A percentile compares a stretch with the other conserved stretches of the same genome.
Conservation (phyloP, 2,113 vertebrate species). For the Psammodynastes pulverulentus region DNA sequence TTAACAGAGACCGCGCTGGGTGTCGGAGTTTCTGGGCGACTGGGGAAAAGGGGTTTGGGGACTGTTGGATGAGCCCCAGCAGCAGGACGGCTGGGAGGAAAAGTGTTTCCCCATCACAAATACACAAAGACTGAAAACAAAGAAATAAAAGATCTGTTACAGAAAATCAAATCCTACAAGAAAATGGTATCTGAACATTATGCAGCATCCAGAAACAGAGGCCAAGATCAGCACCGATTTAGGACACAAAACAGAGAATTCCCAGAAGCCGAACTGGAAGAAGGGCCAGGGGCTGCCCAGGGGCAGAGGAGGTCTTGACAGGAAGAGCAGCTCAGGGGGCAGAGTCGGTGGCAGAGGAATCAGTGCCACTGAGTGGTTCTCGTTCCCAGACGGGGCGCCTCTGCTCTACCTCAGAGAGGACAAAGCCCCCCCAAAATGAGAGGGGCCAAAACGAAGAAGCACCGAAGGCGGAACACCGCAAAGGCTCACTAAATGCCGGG, state of each 20-base stretch:
- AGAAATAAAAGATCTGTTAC: not conserved
- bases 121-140: not conserved
- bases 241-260: not conserved
- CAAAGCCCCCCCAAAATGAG: not conserved
- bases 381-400: not conserved
- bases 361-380: too few relatives aligned
- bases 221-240: not conserved
- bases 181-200: not conserved
- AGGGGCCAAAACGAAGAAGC: not conserved
- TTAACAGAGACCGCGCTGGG: not conserved
- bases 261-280: not conserved
- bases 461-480: not conserved
- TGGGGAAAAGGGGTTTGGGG: not conserved
- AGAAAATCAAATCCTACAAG: not conserved
- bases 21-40: not conserved
- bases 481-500: not conserved
- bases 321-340: not conserved
- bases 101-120: not conserved
- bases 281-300: not conserved
- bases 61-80: not conserved
- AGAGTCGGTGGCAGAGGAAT: not conserved
- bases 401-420: not conserved
- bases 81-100: not conserved
- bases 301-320: not conserved
- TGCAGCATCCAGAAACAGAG: not conserved